Evolutionary conservation across 2,888 invertebrate genomes (phyloP), one percentile per base, ranked within the genome.

Genomic region (Epsilonema sp.): DNA sequence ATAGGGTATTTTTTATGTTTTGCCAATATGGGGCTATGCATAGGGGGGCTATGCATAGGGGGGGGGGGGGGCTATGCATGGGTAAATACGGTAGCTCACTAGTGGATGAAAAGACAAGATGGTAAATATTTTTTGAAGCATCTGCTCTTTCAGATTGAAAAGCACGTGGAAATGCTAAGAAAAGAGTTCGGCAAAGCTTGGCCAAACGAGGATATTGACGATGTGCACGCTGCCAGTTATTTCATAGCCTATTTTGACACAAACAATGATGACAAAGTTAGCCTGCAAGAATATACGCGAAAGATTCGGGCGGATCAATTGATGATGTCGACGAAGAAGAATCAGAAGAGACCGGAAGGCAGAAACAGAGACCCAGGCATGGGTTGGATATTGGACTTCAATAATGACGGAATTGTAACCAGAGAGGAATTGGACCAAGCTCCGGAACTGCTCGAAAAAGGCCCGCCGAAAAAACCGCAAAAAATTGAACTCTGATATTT

Each of bases 361-460:
- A 31, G 56, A 11, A 54, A 55, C 36, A 49, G 63, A 5, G 61
- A 63, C 41, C 63, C 63, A 2, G 60, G 55, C n/a, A 40, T 64
- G 23, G 58, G 49, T 11, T 63, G 63, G 63, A 56, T 63, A 44
- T 52, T 63, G 16, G 63, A 63, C 51, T 63, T 63, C 48, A 54
- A 63, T 51, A 60, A 59, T 46, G 62, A 63, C 46, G 63, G 63
- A 39, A 46, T 60, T 21, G 60, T 63, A 5, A 54, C 55, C 20
- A 49, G 48, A 23, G 51, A 56, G 46, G 61, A 60, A 36, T 36
- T 51, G 42, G 55, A 57, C 31, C 26, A 24, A 11, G 47, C 44
- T 22, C 26, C 42, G 2, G 49, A 49, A 11, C 19, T 42, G 19
- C 21, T 49, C 2, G 42, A 46, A 26, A 22, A 31, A 13, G 42